Percentiles rank a stretch among this genome's conserved stretches.
Evolutionary conservation across 2,113 vertebrate genomes (phyloP).

Genomic region (Cephalophus harveyi): DNA sequence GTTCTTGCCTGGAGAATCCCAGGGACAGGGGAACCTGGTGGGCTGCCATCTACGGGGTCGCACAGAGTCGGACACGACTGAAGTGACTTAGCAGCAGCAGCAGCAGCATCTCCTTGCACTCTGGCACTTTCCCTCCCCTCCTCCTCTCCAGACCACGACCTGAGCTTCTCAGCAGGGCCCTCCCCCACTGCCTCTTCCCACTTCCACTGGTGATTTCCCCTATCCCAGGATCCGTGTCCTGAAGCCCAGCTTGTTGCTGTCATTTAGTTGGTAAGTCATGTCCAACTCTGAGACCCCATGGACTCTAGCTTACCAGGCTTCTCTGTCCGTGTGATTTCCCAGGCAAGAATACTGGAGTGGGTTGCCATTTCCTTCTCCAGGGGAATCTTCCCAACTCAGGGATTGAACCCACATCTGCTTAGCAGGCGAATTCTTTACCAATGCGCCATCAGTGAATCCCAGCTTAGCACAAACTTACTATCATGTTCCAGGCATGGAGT

Average conservation of each 20-base stretch:
- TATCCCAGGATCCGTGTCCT: not conserved
- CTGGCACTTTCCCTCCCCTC: not conserved
- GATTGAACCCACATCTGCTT: not conserved
- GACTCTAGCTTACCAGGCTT: not conserved
- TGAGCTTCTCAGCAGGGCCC: not conserved
- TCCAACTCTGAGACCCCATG: not conserved
- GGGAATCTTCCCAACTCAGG: not conserved
- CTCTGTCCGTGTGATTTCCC: not conserved
- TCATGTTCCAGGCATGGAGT: not conserved
- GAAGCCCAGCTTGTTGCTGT: not conserved
- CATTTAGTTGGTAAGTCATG: not conserved
- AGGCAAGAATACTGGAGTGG: not conserved
- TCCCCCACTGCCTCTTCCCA: no score
- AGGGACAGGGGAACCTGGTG: rapidly evolving
- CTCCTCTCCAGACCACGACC: not conserved
- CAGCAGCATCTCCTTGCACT: not conserved
- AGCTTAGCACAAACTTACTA: not conserved
- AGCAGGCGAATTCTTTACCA: not conserved
- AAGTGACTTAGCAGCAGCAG: no score
- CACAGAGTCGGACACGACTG: no score
- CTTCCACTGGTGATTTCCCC: not conserved
- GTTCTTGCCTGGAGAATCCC: no score
- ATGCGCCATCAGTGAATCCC: not conserved
- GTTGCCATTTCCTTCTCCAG: not conserved
- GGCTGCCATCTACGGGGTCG: rapidly evolving